These are phyloP conservation scores for Macrosteles quadrilineatus DNA, from an alignment of 1,140 invertebrate genomes.

Conservation along the genomic window DNA sequence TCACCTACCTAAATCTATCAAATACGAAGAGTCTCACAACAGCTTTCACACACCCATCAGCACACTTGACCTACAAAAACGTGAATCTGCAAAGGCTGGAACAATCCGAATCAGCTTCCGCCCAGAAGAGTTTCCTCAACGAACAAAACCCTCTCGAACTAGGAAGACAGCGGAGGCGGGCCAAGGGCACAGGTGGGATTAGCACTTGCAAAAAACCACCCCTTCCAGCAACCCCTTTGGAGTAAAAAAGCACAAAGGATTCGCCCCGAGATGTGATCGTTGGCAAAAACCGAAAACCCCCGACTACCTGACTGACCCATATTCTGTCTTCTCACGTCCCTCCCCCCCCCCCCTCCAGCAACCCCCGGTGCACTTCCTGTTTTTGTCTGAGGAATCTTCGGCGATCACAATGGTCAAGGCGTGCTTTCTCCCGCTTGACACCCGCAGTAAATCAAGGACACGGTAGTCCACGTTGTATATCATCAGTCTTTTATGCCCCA, in stretches of 20 bases:
- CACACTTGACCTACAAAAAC: too few relatives aligned
- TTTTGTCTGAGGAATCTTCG: not conserved
- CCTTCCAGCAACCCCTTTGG: not conserved
- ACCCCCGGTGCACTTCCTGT: constrained; percentile 4
- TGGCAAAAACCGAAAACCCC: not conserved
- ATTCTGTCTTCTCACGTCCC: constrained; percentile 14
- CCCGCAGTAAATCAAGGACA: too few relatives aligned
- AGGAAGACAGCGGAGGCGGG: not conserved
- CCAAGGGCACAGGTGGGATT: constrained; percentile 4
- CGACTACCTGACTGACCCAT: constrained; percentile 12
- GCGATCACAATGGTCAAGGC: constrained; percentile 6
- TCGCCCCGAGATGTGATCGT: not conserved
- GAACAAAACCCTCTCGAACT: too few relatives aligned
- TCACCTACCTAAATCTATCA: too few relatives aligned
- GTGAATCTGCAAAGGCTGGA: too few relatives aligned
- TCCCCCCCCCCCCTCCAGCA: not conserved
- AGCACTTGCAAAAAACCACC: constrained; percentile 16
- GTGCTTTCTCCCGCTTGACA: too few relatives aligned
- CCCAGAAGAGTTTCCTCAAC: too few relatives aligned
- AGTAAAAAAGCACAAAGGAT: not conserved
- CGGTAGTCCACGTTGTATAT: too few relatives aligned
- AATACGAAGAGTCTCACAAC: too few relatives aligned
- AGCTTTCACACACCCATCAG: too few relatives aligned
- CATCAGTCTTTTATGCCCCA: too few relatives aligned
- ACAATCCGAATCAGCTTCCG: too few relatives aligned